Percentiles rank a stretch among this genome's conserved stretches.
Evolutionary conservation across 2,113 vertebrate genomes (phyloP).

Genomic region (Nothoprocta perdicaria): DNA sequence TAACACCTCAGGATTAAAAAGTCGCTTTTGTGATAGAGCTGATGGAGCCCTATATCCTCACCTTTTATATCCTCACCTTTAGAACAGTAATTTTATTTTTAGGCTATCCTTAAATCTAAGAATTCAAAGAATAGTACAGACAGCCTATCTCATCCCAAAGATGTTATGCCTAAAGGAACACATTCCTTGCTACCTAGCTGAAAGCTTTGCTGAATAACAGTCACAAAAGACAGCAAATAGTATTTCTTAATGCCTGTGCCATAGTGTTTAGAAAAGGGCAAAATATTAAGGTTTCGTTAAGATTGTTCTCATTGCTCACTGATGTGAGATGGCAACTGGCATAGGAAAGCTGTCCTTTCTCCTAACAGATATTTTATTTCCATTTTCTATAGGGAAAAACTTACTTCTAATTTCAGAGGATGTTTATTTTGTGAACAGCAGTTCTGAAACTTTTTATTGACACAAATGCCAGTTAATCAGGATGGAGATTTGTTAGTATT

Average conservation of each 20-base stretch:
- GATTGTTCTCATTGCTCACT: background rate
- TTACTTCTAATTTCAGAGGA: background rate
- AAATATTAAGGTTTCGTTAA: background rate
- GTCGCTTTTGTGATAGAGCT: background rate
- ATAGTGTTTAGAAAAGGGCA: background rate
- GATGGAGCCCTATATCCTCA: background rate
- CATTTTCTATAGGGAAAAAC: background rate
- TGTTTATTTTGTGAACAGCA: background rate
- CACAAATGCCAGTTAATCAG: background rate
- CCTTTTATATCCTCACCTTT: background rate
- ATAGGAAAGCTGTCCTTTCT: background rate
- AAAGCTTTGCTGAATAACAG: background rate
- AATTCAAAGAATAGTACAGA: background rate
- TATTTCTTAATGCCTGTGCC: accelerated
- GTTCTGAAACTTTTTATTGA: background rate
- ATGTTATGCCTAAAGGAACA: background rate
- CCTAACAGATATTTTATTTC: background rate
- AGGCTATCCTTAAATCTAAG: background rate
- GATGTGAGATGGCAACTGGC: background rate
- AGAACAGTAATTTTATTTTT: background rate
- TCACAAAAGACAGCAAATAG: background rate
- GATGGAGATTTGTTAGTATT: background rate
- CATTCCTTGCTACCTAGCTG: background rate
- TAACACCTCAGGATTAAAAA: background rate
- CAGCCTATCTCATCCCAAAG: background rate